Base-by-base conservation (phyloP, 2,888 invertebrate species). In the Schizotus pectinicornis region DNA sequence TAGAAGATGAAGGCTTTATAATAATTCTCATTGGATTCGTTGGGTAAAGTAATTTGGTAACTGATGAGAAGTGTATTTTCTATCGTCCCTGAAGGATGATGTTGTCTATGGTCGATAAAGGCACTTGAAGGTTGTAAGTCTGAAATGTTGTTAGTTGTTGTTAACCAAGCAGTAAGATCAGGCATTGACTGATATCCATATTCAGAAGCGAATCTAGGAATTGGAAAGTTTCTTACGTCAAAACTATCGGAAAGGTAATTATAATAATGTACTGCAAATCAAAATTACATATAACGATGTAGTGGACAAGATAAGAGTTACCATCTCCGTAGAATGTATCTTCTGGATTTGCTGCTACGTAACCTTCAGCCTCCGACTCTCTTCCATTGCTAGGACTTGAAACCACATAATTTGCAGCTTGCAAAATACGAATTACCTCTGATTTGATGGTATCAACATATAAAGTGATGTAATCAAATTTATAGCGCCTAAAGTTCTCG, bases 101-200 rank as follows among this genome's bases (percentile, higher is more conserved):
- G 98, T 75, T 99, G 96, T 47, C 98, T 85, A 73, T 93, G 91
- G 39, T 82, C 75, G 38, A 90, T 83, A 67, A 91, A 88, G 0
- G 82, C 75, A 50, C 89, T 87, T 0, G 80, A 70, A 6, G 84
- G 63, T 8, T 73, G 68, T 30, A 88, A 81, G 74, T 88, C 85
- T 6, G 59, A 77, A 1, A 73, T 69, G 2, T 79, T 75, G 9
- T 81, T 79, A 1, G 86, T 82, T 0, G 88, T 88, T n/a, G 84
- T 83, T 39, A 80, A 74, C 78, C 92, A 82, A 0, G 94, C 87
- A 35, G 82, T 80, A 11, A 88, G 76, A 1, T 90, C 88, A 0
- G 98, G 96, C 63, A 93, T 81, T 0, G 96, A 92, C 79, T 98
- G 98, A 65, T 92, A 90, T 0, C 99, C 99, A 74, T 95, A 99